phyloP scores from a whole-genome alignment of 2,113 vertebrate species.

The Embiotoca jacksoni region DNA sequence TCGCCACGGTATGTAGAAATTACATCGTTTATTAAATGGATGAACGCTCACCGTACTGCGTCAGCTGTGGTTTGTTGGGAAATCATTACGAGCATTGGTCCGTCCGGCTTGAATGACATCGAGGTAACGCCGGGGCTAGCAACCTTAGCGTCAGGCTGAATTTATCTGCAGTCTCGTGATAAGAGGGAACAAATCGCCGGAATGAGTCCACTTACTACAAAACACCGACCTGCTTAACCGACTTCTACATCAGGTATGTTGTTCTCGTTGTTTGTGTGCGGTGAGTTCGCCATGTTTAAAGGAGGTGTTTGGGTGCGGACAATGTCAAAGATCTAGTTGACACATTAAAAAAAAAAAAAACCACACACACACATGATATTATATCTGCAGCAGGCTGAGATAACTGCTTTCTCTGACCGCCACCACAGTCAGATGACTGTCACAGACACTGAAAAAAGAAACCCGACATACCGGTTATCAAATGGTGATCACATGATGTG shows the following conservation, averaged over 20 bases:
- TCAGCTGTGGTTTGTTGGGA: not conserved
- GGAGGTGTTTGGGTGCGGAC: not conserved
- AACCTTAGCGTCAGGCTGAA: not conserved
- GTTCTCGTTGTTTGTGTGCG: not conserved
- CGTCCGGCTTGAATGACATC: not conserved
- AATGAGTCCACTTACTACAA: conserved; percentile 44
- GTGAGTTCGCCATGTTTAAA: not conserved
- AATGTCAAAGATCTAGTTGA: not conserved
- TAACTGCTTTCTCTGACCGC: not conserved
- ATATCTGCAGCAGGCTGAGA: not conserved
- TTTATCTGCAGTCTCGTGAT: not conserved
- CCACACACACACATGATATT: not conserved
- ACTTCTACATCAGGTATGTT: conserved; percentile 14
- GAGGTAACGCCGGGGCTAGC: conserved; percentile 39
- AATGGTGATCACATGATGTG: conserved; percentile 73
- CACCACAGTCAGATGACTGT: conserved; percentile 44
- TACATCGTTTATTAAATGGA: not conserved
- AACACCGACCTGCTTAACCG: conserved; percentile 13
- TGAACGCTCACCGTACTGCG: fast-evolving
- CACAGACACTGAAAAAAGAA: conserved; percentile 4
- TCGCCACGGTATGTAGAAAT: not conserved
- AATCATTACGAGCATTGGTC: not conserved
- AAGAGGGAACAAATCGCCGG: not conserved
- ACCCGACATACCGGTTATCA: conserved; percentile 43
- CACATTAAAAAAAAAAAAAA: not conserved